A percentile compares a stretch with the other conserved stretches of the same genome.
Evolutionary conservation across 2,888 invertebrate genomes (phyloP).

Genomic region (Drosophila incognita): DNA sequence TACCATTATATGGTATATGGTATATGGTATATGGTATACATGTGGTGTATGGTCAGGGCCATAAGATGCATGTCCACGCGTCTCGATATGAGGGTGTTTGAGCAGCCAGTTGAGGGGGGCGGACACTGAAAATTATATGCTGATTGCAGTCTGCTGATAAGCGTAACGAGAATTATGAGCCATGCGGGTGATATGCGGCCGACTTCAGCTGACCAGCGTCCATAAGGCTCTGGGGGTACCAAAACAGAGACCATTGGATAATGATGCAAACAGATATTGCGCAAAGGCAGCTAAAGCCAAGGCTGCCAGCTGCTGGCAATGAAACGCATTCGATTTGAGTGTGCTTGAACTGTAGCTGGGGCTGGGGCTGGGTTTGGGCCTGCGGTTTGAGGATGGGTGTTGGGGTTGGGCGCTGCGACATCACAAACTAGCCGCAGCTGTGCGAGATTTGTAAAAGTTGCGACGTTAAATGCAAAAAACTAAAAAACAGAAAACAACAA

Average conservation of each 20-base stretch:
- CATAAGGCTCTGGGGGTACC: constrained; percentile 17
- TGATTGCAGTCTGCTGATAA: constrained; percentile 75
- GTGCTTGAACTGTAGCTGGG: background rate
- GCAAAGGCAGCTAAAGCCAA: constrained; percentile 31
- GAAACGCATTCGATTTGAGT: constrained; percentile 34
- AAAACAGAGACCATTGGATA: constrained; percentile 6
- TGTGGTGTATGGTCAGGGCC: constrained; percentile 28
- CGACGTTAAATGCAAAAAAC: constrained; percentile 55
- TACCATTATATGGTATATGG: background rate
- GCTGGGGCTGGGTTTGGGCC: background rate
- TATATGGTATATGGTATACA: constrained; percentile 9
- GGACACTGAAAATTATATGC: constrained; percentile 70
- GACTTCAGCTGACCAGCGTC: constrained; percentile 10
- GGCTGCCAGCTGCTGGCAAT: constrained; percentile 48
- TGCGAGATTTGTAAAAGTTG: constrained; percentile 69
- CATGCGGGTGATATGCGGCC: constrained; percentile 67
- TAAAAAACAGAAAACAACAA: constrained; percentile 29
- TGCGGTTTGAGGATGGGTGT: constrained; percentile 3
- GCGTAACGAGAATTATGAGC: constrained; percentile 72
- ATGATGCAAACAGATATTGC: constrained; percentile 20
- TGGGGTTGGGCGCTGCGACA: constrained; percentile 20
- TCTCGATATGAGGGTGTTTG: constrained; percentile 47
- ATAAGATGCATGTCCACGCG: constrained; percentile 26
- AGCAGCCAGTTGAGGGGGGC: constrained; percentile 14
- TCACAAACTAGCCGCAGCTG: constrained; percentile 64